Conservation (phyloP, 2,113 vertebrate genomes). For the Mustelus asterias region DNA sequence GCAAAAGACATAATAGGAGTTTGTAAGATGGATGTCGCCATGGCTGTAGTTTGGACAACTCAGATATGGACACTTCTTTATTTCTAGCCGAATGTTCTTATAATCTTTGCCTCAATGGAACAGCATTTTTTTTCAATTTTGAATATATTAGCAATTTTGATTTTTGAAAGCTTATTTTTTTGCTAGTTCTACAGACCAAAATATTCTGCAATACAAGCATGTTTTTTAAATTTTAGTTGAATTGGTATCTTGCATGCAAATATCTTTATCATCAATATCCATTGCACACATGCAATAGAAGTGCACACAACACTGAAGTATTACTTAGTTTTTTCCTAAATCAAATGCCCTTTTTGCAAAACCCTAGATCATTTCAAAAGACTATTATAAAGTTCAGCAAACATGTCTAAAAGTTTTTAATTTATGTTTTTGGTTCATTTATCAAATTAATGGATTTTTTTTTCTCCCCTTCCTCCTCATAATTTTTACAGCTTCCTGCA, state of each 20-base stretch:
- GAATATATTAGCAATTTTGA: not conserved
- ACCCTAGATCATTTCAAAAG: not conserved
- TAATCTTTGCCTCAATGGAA: not conserved
- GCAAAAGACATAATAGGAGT: not conserved
- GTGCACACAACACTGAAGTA: not conserved
- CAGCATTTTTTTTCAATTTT: not conserved
- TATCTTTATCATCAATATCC: not conserved
- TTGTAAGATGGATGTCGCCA: not conserved
- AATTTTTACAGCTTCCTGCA: constrained; percentile 76
- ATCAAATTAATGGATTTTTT: constrained; percentile 21
- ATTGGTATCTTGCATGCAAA: not conserved
- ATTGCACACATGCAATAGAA: not conserved
- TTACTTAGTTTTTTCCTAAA: not conserved
- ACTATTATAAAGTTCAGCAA: not conserved
- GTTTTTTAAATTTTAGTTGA: not conserved
- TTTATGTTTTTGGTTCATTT: constrained; percentile 35
- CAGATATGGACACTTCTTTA: not conserved
- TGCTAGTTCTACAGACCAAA: not conserved
- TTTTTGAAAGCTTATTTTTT: not conserved
- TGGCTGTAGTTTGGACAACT: not conserved
- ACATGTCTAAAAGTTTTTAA: constrained; percentile 20
- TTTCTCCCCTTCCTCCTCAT: constrained; percentile 33
- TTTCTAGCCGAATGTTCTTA: not conserved
- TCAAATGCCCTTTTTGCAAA: not conserved
- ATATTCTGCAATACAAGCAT: not conserved